phyloP scores from a whole-genome alignment of 2,888 invertebrate species.

The Rhaphigaster nebulosa region DNA sequence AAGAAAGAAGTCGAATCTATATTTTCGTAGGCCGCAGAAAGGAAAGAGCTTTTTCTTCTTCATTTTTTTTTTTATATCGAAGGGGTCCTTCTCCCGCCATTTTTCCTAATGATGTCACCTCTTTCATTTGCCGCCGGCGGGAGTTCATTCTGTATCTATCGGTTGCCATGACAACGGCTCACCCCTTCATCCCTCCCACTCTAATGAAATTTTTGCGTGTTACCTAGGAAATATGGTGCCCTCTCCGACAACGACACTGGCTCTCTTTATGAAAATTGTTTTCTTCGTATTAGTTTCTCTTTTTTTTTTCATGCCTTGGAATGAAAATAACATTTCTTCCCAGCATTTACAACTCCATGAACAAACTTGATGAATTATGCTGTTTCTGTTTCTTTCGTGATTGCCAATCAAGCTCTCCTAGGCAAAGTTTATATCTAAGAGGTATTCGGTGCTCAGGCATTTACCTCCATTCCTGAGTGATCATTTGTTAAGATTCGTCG shows the following conservation, averaged over 20 bases:
- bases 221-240: constrained; percentile 45
- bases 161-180: constrained; percentile 45
- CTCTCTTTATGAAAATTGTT: constrained; percentile 31
- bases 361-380: not conserved
- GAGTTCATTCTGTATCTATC: constrained; percentile 57
- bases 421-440: not conserved
- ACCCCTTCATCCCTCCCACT: constrained; percentile 43
- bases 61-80: constrained; percentile 24
- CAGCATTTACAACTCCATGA: not conserved
- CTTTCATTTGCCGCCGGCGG: constrained; percentile 56
- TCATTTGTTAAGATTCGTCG: not conserved
- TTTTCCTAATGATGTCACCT: constrained; percentile 59
- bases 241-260: not conserved
- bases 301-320: not conserved
- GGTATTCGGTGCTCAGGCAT: too few relatives aligned
- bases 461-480: not conserved
- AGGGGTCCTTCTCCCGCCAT: constrained; percentile 51
- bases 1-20: not conserved
- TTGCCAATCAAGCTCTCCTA: not conserved
- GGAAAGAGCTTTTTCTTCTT: not conserved
- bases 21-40: not conserved
- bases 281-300: not conserved
- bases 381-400: not conserved
- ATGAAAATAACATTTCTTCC: not conserved
- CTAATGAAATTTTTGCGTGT: constrained; percentile 51